Conservation (phyloP, 2,113 vertebrate genomes). For the Tupaia tana region DNA sequence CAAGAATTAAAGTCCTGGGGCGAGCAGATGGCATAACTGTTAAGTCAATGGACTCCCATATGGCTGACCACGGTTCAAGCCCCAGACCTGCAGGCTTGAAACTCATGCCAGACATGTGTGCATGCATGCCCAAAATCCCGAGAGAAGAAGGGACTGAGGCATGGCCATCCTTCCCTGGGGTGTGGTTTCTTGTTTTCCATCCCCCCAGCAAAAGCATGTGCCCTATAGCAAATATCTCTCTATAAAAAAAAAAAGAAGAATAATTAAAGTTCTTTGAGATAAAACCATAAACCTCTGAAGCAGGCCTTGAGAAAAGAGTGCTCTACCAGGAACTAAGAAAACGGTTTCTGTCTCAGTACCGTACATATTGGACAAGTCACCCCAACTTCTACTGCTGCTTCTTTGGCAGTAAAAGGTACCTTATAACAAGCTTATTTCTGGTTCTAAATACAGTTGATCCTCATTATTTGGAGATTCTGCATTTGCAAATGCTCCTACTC, state of each 20-base stretch:
- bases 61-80: too few relatives aligned
- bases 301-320: not conserved
- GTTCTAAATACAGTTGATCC: not conserved
- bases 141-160: too few relatives aligned
- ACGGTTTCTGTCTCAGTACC: not conserved
- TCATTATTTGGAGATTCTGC: not conserved
- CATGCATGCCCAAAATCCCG: too few relatives aligned
- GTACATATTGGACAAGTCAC: not conserved
- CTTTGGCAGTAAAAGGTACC: not conserved
- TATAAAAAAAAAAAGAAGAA: not conserved
- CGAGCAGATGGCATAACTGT: not conserved
- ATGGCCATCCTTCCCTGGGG: too few relatives aligned
- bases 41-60: too few relatives aligned
- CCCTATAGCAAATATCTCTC: not conserved
- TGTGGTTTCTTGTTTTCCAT: too few relatives aligned
- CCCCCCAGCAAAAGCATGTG: too few relatives aligned
- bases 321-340: not conserved
- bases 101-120: too few relatives aligned
- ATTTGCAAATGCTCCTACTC: not conserved
- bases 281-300: slow-evolving; percentile 27
- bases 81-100: too few relatives aligned
- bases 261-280: not conserved
- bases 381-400: not conserved
- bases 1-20: slow-evolving; percentile 1
- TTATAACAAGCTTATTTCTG: not conserved